A percentile compares a stretch with the other conserved stretches of the same genome.
Evolutionary conservation across 1,140 invertebrate species (phyloP).

Genomic region (Trigoniulus corallinus): DNA sequence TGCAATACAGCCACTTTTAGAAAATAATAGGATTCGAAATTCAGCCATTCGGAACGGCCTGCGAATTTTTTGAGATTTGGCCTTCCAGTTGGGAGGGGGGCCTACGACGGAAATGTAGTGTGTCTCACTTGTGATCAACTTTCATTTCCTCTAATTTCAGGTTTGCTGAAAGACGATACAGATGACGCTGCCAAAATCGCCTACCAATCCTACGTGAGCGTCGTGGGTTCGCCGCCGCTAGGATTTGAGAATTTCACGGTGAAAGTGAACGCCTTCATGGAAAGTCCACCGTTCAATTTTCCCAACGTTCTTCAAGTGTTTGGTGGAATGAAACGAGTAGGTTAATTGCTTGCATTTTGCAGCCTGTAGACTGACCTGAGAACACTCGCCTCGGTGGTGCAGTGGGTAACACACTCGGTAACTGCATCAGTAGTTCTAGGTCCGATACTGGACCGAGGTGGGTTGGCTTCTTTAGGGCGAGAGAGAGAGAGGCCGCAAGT

Average conservation of each 20-base stretch:
- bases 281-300: conserved; percentile 67
- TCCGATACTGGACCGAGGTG: too few species aligned
- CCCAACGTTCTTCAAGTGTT: conserved; percentile 51
- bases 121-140: not conserved
- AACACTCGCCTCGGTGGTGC: too few species aligned
- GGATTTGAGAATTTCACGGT: conserved; percentile 53
- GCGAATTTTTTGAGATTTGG: too few species aligned
- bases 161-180: conserved; percentile 44
- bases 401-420: too few species aligned
- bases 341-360: conserved; percentile 16
- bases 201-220: conserved; percentile 46
- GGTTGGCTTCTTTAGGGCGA: too few species aligned
- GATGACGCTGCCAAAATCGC: conserved; percentile 35
- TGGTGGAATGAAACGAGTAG: conserved; percentile 52
- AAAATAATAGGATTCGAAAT: too few species aligned
- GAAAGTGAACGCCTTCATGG: conserved; percentile 57
- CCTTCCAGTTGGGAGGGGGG: too few species aligned
- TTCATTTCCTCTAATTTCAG: conserved; percentile 1
- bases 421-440: too few species aligned
- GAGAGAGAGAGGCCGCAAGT: too few species aligned
- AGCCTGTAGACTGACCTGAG: not conserved
- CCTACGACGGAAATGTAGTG: not conserved
- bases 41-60: too few species aligned
- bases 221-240: conserved; percentile 22
- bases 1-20: too few species aligned